A percentile compares a stretch with the other conserved stretches of the same genome.
phyloP scores from a whole-genome alignment of 2,888 invertebrate genomes.

The Cerastis rubricosa region DNA sequence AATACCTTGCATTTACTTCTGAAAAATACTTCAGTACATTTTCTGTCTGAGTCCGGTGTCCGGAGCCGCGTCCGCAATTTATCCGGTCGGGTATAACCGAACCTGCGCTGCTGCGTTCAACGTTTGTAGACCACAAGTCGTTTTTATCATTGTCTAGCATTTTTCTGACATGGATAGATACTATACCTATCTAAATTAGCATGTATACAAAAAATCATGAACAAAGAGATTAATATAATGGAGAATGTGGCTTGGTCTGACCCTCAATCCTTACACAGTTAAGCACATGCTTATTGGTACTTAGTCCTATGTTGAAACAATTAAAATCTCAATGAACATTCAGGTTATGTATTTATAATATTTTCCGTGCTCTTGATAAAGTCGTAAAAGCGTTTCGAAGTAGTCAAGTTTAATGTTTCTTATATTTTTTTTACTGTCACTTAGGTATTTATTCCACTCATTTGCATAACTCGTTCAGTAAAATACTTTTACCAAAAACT shows the following conservation, averaged over 20 bases:
- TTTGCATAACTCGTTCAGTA: slow-evolving; percentile 25
- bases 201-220: not conserved
- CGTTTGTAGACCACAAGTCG: not conserved
- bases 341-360: not conserved
- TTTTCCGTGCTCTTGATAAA: slow-evolving; percentile 18
- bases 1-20: too few species aligned
- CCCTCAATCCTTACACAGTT: not conserved
- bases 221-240: not conserved
- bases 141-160: not conserved
- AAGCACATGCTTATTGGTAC: not conserved
- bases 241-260: not conserved
- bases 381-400: slow-evolving; percentile 7
- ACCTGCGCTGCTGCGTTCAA: not conserved
- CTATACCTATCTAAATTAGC: not conserved
- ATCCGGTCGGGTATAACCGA: not conserved
- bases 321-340: slow-evolving; percentile 2
- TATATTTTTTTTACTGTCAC: not conserved
- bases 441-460: slow-evolving; percentile 6
- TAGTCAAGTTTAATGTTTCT: not conserved
- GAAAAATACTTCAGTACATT: too few species aligned
- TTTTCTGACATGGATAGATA: not conserved
- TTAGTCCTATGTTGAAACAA: not conserved
- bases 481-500: slow-evolving; percentile 3
- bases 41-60: not conserved
- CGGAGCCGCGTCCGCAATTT: not conserved